Percentiles rank a stretch among this genome's conserved stretches.
phyloP scores from a whole-genome alignment of 92 coral and sea anemone genomes.

The Siderastrea radians region DNA sequence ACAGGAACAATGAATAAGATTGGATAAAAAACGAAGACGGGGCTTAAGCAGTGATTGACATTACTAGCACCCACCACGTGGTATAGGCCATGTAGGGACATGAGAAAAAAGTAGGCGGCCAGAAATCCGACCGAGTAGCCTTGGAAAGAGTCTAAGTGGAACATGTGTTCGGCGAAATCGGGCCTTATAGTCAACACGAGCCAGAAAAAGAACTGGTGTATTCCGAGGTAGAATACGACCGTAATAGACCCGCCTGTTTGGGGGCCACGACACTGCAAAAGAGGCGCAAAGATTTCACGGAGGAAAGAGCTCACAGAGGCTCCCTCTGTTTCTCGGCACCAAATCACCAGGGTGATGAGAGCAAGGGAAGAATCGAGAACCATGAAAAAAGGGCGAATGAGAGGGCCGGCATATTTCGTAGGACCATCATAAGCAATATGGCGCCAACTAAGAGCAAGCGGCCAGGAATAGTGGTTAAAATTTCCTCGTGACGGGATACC shows the following conservation, averaged over 20 bases:
- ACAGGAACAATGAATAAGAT: conserved; percentile 11
- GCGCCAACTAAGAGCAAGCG: conserved; percentile 67
- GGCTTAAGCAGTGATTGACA: conserved; percentile 27
- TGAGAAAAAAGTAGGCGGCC: conserved; percentile 8
- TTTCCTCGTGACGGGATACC: conserved; percentile 34
- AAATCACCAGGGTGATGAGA: conserved; percentile 54
- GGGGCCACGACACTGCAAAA: conserved; percentile 4
- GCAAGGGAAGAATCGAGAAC: conserved; percentile 54
- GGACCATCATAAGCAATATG: conserved; percentile 29
- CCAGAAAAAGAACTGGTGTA: conserved; percentile 41
- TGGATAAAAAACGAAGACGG: conserved; percentile 26
- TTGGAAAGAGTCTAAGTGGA: conserved; percentile 36
- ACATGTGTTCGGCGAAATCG: conserved; percentile 14
- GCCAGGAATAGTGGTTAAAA: conserved; percentile 44
- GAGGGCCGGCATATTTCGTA: conserved; percentile 45
- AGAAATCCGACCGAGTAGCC: conserved; percentile 45
- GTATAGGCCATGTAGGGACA: conserved; percentile 36
- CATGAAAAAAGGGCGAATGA: conserved; percentile 63
- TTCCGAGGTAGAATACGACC: conserved; percentile 37
- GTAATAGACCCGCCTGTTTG: conserved; percentile 7
- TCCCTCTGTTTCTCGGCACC: conserved; percentile 66
- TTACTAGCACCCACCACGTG: conserved; percentile 23
- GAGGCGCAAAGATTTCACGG: conserved; percentile 20
- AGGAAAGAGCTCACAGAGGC: conserved; percentile 40
- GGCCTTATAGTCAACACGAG: conserved; percentile 47